Conservation (phyloP, 2,797 vertebrate species). For the Prunella strophiata region DNA sequence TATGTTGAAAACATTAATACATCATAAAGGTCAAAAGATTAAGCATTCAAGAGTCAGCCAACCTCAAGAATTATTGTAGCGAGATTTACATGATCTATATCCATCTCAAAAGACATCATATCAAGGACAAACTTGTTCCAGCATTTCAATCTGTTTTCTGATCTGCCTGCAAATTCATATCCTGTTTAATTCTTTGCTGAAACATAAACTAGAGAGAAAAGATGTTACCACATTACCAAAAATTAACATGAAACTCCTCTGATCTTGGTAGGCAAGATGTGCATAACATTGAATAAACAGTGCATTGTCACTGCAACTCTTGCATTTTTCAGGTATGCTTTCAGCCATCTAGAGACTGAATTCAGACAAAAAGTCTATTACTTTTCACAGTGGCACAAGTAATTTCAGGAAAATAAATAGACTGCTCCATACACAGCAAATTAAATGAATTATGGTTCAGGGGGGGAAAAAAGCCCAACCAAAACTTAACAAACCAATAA, state of each 20-base stretch:
- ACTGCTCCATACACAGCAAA: neutral
- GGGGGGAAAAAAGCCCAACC: neutral
- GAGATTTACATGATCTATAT: neutral
- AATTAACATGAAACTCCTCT: neutral
- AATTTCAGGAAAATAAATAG: neutral
- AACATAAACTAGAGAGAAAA: neutral
- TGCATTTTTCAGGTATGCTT: neutral
- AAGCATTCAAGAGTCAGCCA: neutral
- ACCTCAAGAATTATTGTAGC: neutral
- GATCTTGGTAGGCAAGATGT: neutral
- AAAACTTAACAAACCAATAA: neutral
- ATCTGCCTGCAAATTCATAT: neutral
- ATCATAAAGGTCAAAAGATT: slow-evolving; percentile 37
- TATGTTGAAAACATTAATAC: slow-evolving; percentile 51
- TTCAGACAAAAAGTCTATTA: neutral
- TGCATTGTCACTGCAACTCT: neutral
- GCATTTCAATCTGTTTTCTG: neutral
- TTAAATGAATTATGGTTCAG: neutral
- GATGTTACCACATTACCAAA: neutral
- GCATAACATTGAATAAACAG: neutral
- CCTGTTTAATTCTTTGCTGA: neutral
- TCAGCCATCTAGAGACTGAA: neutral
- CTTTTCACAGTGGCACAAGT: neutral
- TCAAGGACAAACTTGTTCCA: neutral
- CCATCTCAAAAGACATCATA: neutral